phyloP scores from a whole-genome alignment of 1,140 invertebrate genomes.

The Sycophila sp. region DNA sequence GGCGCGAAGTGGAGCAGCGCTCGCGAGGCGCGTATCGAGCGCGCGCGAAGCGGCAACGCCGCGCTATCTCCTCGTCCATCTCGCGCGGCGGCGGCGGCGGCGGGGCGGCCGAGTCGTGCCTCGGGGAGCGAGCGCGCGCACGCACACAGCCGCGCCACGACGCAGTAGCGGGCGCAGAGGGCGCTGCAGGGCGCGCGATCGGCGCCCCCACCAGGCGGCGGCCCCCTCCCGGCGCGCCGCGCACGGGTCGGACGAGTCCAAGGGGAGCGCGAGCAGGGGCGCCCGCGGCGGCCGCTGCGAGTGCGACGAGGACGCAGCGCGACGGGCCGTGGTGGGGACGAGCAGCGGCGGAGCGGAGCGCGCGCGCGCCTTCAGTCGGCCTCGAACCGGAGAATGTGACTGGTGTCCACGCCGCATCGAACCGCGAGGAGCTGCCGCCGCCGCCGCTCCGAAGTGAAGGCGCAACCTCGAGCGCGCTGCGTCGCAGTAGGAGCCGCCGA shows the following conservation, averaged over 20 bases:
- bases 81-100: too few relatives aligned
- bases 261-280: conserved; percentile 56
- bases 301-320: background rate
- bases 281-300: background rate
- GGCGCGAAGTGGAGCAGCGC: background rate
- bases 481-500: too few relatives aligned
- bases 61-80: conserved; percentile 38
- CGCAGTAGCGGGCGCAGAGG: conserved; percentile 38
- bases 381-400: conserved; percentile 64
- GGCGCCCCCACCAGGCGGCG: conserved; percentile 29
- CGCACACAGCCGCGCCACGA: too few relatives aligned
- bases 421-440: background rate
- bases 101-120: too few relatives aligned
- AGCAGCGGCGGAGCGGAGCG: conserved; percentile 46
- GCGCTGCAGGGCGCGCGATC: conserved; percentile 37
- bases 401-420: too few relatives aligned
- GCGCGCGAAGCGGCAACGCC: conserved; percentile 53
- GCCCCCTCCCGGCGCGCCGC: conserved; percentile 7
- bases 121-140: too few relatives aligned
- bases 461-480: background rate
- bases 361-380: conserved; percentile 62
- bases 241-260: conserved; percentile 60
- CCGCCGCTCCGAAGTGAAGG: conserved; percentile 13
- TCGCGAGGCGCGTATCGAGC: conserved; percentile 35
- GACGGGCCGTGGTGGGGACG: background rate